phyloP scores from a whole-genome alignment of 2,888 invertebrate genomes.

The Lochmaea crataegi region DNA sequence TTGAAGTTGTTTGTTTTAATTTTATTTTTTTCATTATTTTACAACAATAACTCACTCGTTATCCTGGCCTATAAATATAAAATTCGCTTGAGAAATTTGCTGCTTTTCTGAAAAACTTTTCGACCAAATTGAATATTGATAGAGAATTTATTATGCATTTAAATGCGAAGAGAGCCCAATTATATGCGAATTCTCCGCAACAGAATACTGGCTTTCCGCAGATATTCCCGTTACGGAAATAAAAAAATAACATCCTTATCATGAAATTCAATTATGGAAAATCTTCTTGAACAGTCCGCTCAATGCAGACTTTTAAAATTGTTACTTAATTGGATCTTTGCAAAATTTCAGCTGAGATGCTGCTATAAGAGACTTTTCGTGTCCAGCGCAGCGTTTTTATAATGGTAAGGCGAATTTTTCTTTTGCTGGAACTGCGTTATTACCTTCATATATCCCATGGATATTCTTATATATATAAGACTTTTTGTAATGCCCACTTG shows the following conservation, averaged over 20 bases:
- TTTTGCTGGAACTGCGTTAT: conserved; percentile 40
- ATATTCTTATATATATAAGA: conserved; percentile 42
- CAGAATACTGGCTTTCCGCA: conserved; percentile 45
- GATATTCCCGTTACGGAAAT: conserved; percentile 44
- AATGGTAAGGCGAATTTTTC: conserved; percentile 42
- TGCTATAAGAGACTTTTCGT: conserved; percentile 48
- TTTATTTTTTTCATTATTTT: too few species aligned
- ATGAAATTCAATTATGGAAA: conserved; percentile 59
- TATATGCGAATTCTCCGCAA: conserved; percentile 46
- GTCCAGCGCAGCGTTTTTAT: conserved; percentile 57
- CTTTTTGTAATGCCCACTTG: conserved; percentile 32
- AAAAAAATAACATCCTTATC: conserved; percentile 56
- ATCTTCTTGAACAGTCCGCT: conserved; percentile 53
- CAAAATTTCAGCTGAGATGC: conserved; percentile 53
- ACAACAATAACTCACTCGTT: too few species aligned
- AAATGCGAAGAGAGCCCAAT: conserved; percentile 45
- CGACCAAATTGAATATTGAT: conserved; percentile 43
- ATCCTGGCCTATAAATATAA: neutral
- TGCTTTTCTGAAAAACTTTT: conserved; percentile 17
- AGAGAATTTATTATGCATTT: conserved; percentile 44
- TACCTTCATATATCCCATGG: conserved; percentile 45
- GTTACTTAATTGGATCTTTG: conserved; percentile 59
- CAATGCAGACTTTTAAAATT: conserved; percentile 56
- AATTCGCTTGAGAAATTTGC: conserved; percentile 28
- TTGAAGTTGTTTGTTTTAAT: too few species aligned